A percentile compares a stretch with the other conserved stretches of the same genome.
phyloP scores from a whole-genome alignment of 2,113 vertebrate genomes.

The Spilogale gracilis region DNA sequence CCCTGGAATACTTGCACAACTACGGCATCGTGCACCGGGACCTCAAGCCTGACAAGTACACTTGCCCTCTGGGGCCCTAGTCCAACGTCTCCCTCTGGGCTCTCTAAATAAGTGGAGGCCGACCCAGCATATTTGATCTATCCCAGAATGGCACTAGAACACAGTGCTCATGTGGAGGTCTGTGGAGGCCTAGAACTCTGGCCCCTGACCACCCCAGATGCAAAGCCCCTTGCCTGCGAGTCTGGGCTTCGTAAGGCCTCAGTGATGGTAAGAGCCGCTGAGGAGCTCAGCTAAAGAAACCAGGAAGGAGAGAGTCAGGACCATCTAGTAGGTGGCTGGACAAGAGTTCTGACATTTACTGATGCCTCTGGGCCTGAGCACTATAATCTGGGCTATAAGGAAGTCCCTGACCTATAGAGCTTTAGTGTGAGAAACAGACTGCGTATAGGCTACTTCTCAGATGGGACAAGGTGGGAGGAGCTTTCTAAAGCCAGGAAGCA shows the following conservation, averaged over 20 bases:
- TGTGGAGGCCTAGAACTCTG: not conserved
- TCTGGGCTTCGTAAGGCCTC: not conserved
- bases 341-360: not conserved
- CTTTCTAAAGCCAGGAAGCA: not conserved
- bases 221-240: not conserved
- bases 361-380: not conserved
- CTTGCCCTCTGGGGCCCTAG: not conserved
- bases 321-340: not conserved
- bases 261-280: not conserved
- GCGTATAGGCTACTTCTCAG: not conserved
- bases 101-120: constrained; percentile 13
- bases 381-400: not conserved
- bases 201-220: not conserved
- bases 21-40: constrained; percentile 99
- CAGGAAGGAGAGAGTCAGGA: constrained; percentile 2
- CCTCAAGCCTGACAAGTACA: constrained; percentile 98
- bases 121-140: not conserved
- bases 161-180: not conserved
- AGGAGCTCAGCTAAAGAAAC: constrained; percentile 15
- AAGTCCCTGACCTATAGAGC: not conserved
- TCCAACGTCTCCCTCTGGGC: not conserved
- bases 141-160: not conserved
- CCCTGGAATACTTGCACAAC: constrained; percentile 97
- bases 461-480: not conserved
- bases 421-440: not conserved